phyloP scores from a whole-genome alignment of 2,797 vertebrate genomes.

The Hemitrygon akajei region DNA sequence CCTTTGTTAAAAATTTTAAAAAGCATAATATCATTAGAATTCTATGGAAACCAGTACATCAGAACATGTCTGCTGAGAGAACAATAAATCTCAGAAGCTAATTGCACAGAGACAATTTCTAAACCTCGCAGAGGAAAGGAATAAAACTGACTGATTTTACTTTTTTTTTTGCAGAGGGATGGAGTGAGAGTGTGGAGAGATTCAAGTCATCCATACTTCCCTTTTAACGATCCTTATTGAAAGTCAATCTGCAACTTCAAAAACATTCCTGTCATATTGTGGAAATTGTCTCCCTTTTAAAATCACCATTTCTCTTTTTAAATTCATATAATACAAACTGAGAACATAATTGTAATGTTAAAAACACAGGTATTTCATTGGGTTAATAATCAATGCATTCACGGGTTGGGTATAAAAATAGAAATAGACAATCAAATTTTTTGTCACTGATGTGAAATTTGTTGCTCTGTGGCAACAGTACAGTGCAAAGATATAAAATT shows the following conservation, averaged over 20 bases:
- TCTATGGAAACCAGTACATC: neutral
- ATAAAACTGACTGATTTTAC: neutral
- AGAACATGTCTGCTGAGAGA: neutral
- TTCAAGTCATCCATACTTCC: slow-evolving; percentile 61
- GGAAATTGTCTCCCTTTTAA: neutral
- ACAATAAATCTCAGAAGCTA: neutral
- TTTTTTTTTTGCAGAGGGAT: slow-evolving; percentile 48
- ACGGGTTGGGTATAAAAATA: neutral
- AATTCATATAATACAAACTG: neutral
- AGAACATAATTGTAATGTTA: neutral
- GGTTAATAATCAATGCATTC: neutral
- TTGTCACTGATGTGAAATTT: too few species aligned
- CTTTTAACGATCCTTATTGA: slow-evolving; percentile 58
- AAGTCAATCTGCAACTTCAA: too few species aligned
- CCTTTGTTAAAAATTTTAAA: neutral
- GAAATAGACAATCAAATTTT: neutral
- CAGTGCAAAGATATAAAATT: too few species aligned
- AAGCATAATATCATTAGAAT: neutral
- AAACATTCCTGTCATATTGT: neutral
- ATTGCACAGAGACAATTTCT: neutral
- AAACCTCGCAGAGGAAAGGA: neutral
- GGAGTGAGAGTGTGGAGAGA: slow-evolving; percentile 59
- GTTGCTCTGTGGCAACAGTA: too few species aligned
- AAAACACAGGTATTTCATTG: neutral
- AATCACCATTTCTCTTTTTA: neutral